Percentiles rank a stretch among this genome's conserved stretches.
phyloP scores from a whole-genome alignment of 2,113 vertebrate species.

The Myotis lucifugus region DNA sequence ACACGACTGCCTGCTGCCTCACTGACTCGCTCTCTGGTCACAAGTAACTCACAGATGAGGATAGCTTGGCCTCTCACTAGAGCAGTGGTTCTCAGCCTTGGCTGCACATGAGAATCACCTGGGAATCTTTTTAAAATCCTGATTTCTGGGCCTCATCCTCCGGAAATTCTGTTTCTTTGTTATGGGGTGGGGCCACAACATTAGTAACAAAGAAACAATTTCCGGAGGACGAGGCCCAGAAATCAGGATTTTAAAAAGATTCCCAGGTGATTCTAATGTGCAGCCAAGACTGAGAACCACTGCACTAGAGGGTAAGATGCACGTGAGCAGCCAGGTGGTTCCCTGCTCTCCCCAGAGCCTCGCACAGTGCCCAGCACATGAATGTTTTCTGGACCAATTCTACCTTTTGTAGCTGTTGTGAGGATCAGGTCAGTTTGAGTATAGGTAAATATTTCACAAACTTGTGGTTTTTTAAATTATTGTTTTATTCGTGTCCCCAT shows the following conservation, averaged over 20 bases:
- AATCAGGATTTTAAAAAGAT: too few species aligned
- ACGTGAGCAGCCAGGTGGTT: not conserved
- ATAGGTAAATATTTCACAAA: not conserved
- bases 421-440: not conserved
- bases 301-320: not conserved
- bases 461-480: not conserved
- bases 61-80: not conserved
- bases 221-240: too few species aligned
- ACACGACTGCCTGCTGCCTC: not conserved
- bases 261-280: too few species aligned
- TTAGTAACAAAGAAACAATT: too few species aligned
- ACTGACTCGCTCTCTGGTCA: not conserved
- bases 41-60: not conserved
- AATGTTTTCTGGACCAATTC: not conserved
- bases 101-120: too few species aligned
- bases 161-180: too few species aligned
- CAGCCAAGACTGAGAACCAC: too few species aligned
- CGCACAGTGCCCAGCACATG: not conserved
- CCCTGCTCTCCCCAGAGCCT: not conserved
- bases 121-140: too few species aligned
- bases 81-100: too few species aligned
- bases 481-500: not conserved
- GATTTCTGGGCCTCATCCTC: too few species aligned
- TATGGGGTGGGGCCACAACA: too few species aligned
- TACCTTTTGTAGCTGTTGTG: not conserved